Evolutionary conservation across 1,140 invertebrate species (phyloP).

Genomic region (Zaprionus nigranus): DNA sequence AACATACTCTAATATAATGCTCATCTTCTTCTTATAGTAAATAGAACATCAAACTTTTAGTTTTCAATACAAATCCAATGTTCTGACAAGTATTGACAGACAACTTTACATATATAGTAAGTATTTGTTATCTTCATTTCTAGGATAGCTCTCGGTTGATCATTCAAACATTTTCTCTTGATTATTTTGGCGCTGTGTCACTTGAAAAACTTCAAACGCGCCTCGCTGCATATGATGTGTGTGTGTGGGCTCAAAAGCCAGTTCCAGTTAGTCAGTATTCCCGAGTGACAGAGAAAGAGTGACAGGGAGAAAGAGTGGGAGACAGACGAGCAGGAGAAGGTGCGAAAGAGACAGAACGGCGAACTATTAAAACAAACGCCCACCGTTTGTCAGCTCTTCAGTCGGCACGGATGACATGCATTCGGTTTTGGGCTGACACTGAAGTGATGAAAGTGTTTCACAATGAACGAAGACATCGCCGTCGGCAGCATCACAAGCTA

Average conservation of each 20-base stretch:
- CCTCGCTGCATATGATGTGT: slow-evolving; percentile 23
- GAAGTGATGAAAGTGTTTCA: slow-evolving; percentile 81
- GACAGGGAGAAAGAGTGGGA: slow-evolving; percentile 44
- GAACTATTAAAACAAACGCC: slow-evolving; percentile 79
- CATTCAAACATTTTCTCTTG: slow-evolving; percentile 1
- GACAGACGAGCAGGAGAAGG: neutral
- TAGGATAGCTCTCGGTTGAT: neutral
- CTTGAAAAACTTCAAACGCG: slow-evolving; percentile 42
- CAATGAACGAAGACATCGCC: slow-evolving; percentile 69
- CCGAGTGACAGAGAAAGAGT: slow-evolving; percentile 45
- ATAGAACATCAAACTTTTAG: no score
- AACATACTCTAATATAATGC: no score
- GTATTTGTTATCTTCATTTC: no score
- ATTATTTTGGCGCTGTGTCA: slow-evolving; percentile 28
- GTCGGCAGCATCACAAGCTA: slow-evolving; percentile 70
- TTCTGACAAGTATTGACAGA: no score
- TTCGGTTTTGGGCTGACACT: slow-evolving; percentile 52
- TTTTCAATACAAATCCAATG: no score
- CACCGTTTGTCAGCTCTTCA: slow-evolving; percentile 56
- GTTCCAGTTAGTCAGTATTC: slow-evolving; percentile 28
- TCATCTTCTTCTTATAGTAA: no score
- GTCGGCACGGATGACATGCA: slow-evolving; percentile 65
- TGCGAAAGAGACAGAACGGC: slow-evolving; percentile 48
- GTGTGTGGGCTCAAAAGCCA: slow-evolving; percentile 70
- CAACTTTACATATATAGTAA: no score